phyloP scores from a whole-genome alignment of 2,113 vertebrate genomes.

The Steatornis caripensis region DNA sequence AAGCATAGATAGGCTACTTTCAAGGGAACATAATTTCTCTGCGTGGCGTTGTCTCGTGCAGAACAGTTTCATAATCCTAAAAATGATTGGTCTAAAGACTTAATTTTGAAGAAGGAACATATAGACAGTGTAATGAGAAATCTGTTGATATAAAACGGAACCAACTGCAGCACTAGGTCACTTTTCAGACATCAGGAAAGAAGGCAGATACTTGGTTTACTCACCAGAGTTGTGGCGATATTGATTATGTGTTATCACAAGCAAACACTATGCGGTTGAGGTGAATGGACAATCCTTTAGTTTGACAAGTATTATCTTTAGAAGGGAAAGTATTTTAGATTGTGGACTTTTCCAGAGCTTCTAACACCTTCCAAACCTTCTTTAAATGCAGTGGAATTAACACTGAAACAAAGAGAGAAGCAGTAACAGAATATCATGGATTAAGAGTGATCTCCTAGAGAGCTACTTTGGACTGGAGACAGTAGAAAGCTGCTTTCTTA shows the following conservation, averaged over 20 bases:
- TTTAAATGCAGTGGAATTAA: not conserved
- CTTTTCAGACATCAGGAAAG: not conserved
- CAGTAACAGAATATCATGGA: not conserved
- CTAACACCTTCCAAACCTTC: not conserved
- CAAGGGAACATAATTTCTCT: not conserved
- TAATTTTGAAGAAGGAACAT: not conserved
- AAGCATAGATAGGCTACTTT: not conserved
- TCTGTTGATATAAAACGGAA: not conserved
- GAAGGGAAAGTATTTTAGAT: not conserved
- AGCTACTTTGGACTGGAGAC: not conserved
- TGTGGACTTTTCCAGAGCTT: not conserved
- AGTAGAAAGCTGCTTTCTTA: not conserved
- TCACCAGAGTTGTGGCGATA: not conserved
- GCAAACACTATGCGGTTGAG: not conserved
- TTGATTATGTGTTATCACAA: not conserved
- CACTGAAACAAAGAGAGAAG: not conserved
- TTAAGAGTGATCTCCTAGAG: not conserved
- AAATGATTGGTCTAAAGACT: not conserved
- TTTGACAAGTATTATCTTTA: not conserved
- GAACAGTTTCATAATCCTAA: not conserved
- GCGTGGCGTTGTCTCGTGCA: not conserved
- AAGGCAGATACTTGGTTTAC: not conserved
- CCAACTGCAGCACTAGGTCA: not conserved
- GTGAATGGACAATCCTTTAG: not conserved
- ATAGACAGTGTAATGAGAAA: not conserved